phyloP scores from a whole-genome alignment of 2,888 invertebrate species.

The Vandiemenella viatica region DNA sequence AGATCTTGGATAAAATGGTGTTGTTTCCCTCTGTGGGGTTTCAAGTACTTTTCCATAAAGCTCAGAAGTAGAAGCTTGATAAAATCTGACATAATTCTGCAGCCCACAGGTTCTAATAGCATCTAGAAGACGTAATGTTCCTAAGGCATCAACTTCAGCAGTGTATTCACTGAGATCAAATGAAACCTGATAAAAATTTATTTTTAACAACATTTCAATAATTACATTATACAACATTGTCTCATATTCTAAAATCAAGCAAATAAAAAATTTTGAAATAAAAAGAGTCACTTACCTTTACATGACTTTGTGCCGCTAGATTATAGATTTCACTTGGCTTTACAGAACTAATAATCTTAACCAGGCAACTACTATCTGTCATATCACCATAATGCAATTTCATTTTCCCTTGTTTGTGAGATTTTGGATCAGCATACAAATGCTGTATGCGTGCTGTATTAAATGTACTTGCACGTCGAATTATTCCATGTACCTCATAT shows the following conservation, averaged over 20 bases:
- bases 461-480: conserved; percentile 86
- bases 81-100: conserved; percentile 67
- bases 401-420: conserved; percentile 79
- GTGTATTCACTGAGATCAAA: conserved; percentile 98
- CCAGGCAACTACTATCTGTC: conserved; percentile 91
- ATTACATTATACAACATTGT: too few relatives aligned
- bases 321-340: conserved; percentile 92
- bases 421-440: conserved; percentile 77
- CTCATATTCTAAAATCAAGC: too few relatives aligned
- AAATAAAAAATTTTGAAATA: too few relatives aligned
- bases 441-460: conserved; percentile 95
- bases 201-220: too few relatives aligned
- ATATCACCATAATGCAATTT: conserved; percentile 96
- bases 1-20: conserved; percentile 90
- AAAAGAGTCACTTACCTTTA: conserved; percentile 84
- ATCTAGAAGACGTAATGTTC: conserved; percentile 77
- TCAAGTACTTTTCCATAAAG: conserved; percentile 86
- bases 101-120: conserved; percentile 81
- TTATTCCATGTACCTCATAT: conserved; percentile 91
- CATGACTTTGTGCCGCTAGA: conserved; percentile 96
- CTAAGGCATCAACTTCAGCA: conserved; percentile 93
- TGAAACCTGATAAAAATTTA: conserved; percentile 51
- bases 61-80: conserved; percentile 93
- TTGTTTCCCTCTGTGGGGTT: conserved; percentile 84
- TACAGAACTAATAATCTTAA: conserved; percentile 65